Conservation (phyloP, 2,888 invertebrate species). For the Perdita meconis region DNA sequence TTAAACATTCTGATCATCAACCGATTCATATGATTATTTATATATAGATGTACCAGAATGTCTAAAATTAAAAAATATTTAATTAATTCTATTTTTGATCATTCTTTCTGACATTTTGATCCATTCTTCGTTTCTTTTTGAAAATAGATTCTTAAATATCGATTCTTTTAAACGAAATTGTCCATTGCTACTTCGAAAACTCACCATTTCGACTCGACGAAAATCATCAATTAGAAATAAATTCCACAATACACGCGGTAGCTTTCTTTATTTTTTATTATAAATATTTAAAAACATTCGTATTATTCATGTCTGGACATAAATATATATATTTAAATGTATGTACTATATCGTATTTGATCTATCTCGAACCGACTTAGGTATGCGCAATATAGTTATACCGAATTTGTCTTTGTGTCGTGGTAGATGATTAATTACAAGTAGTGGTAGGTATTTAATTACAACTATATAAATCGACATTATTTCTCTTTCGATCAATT, state of each 20-base stretch:
- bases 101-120: no score
- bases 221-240: constrained; percentile 26
- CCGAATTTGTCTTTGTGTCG: constrained; percentile 64
- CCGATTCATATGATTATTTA: no score
- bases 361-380: constrained; percentile 68
- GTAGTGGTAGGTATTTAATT: constrained; percentile 59
- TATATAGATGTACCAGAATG: no score
- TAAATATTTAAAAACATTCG: constrained; percentile 82
- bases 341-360: constrained; percentile 67
- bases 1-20: no score
- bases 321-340: constrained; percentile 60
- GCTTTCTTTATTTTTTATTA: constrained; percentile 79
- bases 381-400: constrained; percentile 67
- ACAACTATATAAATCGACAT: constrained; percentile 58
- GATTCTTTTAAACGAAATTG: no score
- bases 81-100: no score
- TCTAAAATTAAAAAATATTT: no score
- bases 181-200: constrained; percentile 22
- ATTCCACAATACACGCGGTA: constrained; percentile 47
- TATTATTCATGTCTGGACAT: constrained; percentile 71
- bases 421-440: constrained; percentile 65
- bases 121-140: no score
- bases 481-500: constrained; percentile 31
- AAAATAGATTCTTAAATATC: no score
- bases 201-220: constrained; percentile 52